Conservation (phyloP, 2,797 vertebrate genomes). For the Podarcis siculus region DNA sequence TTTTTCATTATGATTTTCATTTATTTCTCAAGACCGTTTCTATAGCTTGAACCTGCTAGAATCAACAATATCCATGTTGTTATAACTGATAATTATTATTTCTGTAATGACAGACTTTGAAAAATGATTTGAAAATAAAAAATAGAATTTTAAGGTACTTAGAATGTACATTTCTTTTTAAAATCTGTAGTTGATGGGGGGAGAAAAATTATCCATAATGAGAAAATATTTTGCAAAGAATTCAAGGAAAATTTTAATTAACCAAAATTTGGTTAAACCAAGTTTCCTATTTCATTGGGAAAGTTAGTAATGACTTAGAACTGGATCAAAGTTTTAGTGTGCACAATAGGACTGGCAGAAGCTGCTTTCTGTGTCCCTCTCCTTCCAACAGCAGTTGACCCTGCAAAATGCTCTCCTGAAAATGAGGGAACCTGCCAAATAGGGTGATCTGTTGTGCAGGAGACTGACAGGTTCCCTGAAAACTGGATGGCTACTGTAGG, state of each 20-base stretch:
- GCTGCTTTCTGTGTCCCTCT: too few species aligned
- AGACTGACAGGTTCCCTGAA: too few species aligned
- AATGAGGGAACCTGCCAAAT: too few species aligned
- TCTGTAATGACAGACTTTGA: neutral
- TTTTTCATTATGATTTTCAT: constrained; percentile 10
- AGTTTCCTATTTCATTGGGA: neutral
- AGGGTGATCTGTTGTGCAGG: too few species aligned
- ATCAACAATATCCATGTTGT: neutral
- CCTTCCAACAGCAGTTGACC: too few species aligned
- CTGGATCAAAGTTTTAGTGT: too few species aligned
- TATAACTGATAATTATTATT: neutral
- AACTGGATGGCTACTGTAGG: too few species aligned
- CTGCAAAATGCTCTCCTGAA: too few species aligned
- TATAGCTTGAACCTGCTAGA: neutral
- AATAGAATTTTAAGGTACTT: neutral
- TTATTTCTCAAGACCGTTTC: neutral
- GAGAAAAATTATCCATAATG: neutral
- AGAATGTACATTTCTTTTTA: neutral
- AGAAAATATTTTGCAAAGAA: neutral
- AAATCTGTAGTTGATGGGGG: too few species aligned
- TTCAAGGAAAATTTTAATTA: neutral
- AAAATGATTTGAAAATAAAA: neutral
- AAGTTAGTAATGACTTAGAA: neutral
- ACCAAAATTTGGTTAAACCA: neutral
- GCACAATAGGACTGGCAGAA: too few species aligned